These are phyloP conservation scores for Brachylomia viminalis DNA, from an alignment of 2,888 invertebrate genomes.

Conservation along the genomic window DNA sequence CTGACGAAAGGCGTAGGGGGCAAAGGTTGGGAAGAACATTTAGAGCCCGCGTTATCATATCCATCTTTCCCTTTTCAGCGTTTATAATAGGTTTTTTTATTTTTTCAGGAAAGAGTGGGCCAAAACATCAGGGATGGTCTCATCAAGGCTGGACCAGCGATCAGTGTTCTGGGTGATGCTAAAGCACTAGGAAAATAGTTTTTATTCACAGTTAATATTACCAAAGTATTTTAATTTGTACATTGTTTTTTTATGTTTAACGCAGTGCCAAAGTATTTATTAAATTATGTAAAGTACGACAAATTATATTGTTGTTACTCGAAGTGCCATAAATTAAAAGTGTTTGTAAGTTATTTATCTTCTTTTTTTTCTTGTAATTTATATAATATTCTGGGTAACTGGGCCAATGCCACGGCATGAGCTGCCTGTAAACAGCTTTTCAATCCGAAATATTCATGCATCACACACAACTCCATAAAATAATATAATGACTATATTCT, in stretches of 20 bases:
- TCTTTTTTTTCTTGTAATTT: background rate
- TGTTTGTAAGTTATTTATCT: background rate
- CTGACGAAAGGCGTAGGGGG: too few relatives aligned
- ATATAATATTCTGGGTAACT: too few relatives aligned
- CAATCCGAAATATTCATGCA: background rate
- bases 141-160: conserved; percentile 77
- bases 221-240: conserved; percentile 14
- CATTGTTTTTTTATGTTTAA: background rate
- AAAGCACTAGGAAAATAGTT: conserved; percentile 50
- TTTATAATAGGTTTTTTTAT: too few relatives aligned
- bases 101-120: conserved; percentile 73
- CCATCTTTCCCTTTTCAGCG: background rate
- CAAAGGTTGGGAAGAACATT: background rate
- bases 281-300: background rate
- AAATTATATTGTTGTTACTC: background rate
- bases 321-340: conserved; percentile 13
- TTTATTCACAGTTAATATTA: background rate
- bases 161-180: conserved; percentile 73
- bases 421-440: background rate
- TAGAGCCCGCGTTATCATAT: background rate
- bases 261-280: conserved; percentile 10
- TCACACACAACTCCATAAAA: background rate
- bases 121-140: conserved; percentile 74
- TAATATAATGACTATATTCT: background rate
- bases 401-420: too few relatives aligned